These are phyloP conservation scores for Diuraphis noxia DNA, from an alignment of 1,140 invertebrate species.

Conservation along the genomic window DNA sequence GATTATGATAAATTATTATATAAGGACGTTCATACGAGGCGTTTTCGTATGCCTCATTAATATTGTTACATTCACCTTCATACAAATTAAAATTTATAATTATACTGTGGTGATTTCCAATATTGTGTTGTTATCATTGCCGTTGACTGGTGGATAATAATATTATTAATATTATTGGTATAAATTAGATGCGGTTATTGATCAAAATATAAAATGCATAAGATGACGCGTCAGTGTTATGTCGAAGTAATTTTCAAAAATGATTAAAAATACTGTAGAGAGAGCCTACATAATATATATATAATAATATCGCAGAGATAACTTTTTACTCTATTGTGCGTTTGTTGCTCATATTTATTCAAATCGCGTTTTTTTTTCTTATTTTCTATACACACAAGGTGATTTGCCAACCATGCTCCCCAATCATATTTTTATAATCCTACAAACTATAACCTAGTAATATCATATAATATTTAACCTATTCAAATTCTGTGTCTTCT, in stretches of 20 bases:
- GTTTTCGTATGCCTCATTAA: not conserved
- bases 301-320: not conserved
- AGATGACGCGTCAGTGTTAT: no score
- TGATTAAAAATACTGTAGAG: not conserved
- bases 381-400: no score
- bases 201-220: not conserved
- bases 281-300: no score
- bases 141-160: not conserved
- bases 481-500: no score
- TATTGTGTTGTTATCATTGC: not conserved
- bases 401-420: no score
- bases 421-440: no score
- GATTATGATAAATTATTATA: not conserved
- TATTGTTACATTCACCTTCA: not conserved
- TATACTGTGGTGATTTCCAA: not conserved
- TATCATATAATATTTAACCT: no score
- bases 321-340: not conserved
- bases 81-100: not conserved
- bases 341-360: no score
- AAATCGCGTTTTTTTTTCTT: no score
- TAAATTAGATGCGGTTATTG: not conserved
- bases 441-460: no score
- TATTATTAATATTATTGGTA: not conserved
- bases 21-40: not conserved
- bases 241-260: not conserved